Evolutionary conservation across 2,888 invertebrate genomes (phyloP), one percentile per base, ranked within the genome.

Genomic region (Amphimallon solstitiale): DNA sequence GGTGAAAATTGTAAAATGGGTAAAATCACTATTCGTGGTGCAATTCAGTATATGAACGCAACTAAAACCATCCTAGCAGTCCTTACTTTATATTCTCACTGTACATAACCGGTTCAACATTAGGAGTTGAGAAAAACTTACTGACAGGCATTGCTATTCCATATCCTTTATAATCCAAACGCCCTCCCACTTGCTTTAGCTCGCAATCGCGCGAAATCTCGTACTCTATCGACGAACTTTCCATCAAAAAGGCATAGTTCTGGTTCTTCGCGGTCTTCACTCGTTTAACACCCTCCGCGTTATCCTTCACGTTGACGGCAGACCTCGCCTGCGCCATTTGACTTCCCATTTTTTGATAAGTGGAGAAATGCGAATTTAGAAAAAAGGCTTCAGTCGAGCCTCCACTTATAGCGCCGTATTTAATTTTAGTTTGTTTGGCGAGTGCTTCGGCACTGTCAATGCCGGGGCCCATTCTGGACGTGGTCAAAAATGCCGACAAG

Each of bases 301-400:
- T 97, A 74, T 86, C 90, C 66, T 87, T 88, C 6, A 91, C 89
- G 80, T 95, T 96, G 0, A 97, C 95, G 0, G 90, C 88, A 0
- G 95, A 95, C 59, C 78, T 86, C 2, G 92, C 87, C 14, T 91
- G 89, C 71, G 90, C 90, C 97, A 98, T 98, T 56, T 74, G 72
- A 10, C 62, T 68, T 74, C 75, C 75, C 68, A 75, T 75, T 2
- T 71, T 56, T 21, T 72, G 69, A 49, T 73, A 73, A 2, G 73
- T 74, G 1, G 75, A 70, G 49, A 69, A 76, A 59, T 74, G 74
- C 0, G 75, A 73, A 7, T 72, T 71, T 38, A 63, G 89, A 79
- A 98, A 98, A 83, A 98, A 98, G 0, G 90, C 88, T 78, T 90
- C 89, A 0, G 98, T 98, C 2, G 97, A 94, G n/a, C 98, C 98